Base-by-base conservation (phyloP, 2,888 invertebrate species). In the Alviniconcha strummeri region DNA sequence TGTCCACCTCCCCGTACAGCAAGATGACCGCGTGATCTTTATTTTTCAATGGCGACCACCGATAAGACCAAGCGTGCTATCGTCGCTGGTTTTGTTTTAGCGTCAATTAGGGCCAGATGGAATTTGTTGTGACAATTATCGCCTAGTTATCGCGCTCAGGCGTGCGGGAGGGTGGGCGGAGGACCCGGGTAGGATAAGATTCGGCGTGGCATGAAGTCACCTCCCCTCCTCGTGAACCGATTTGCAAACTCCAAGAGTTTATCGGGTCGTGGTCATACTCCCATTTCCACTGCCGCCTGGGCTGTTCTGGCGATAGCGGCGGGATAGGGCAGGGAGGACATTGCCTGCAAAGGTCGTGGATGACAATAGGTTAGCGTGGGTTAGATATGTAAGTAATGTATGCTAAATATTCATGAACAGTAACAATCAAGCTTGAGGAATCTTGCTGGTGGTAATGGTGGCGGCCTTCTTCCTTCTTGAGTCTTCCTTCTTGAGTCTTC, bases 21-120 rank as follows among this genome's bases (percentile, higher is more conserved):
- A 56, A 60, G 36, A 60, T 82, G 82, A 67, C 76, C 77, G 82
- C 36, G 69, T 82, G 82, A 82, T 82, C 82, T 82, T 82, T 82
- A 77, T 57, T 83, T 79, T 83, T 74, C 60, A 79, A 78, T 74
- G 71, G 64, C 57, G 74, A 77, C 17, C 54, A 56, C 17, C 75
- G 79, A 74, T 80, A 75, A 54, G 76, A 60, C 76, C 55, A 8
- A 60, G 19, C 69, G 71, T 71, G 82, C 80, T 84, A 84, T 84
- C 84, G 57, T 13, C 52, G 54, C 54, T 74, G 36, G 57, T 79
- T 84, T 84, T 84, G 84, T 84, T 84, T 83, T 80, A 84, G 84
- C 82, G 80, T 82, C 84, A 84, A 84, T 84, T 84, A 84, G 82
- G 80, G 80, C 84, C 84, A 84, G 82, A 83, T 84, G 84, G 84